phyloP scores from a whole-genome alignment of 2,888 invertebrate species.

The Xylota segnis region DNA sequence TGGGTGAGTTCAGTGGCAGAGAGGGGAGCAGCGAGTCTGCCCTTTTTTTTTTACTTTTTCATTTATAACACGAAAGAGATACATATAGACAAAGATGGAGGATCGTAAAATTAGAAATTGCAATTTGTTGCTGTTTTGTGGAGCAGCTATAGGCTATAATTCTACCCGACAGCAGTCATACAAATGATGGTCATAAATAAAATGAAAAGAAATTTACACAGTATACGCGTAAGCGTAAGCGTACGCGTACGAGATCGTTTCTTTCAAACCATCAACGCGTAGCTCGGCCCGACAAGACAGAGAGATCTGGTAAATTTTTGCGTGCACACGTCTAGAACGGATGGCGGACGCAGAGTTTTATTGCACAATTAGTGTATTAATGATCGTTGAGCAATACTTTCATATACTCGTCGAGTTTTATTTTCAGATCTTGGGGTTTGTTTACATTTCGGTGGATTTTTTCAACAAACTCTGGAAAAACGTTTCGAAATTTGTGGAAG shows the following conservation, averaged over 20 bases:
- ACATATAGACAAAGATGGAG: constrained; percentile 13
- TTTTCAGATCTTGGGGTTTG: constrained; percentile 61
- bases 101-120: constrained; percentile 64
- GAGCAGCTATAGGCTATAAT: background rate
- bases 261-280: constrained; percentile 11
- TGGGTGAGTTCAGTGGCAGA: constrained; percentile 49
- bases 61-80: constrained; percentile 4
- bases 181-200: constrained; percentile 44
- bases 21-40: constrained; percentile 36
- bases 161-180: constrained; percentile 1
- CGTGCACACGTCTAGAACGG: background rate
- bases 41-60: constrained; percentile 54
- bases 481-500: constrained; percentile 38
- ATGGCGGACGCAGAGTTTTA: constrained; percentile 54
- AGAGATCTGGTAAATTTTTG: constrained; percentile 22
- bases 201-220: constrained; percentile 25
- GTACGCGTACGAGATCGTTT: constrained; percentile 9
- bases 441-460: constrained; percentile 65
- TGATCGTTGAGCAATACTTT: constrained; percentile 70
- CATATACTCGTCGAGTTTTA: constrained; percentile 65
- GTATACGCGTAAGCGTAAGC: too few species aligned
- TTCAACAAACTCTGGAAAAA: constrained; percentile 43
- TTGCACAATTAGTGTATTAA: constrained; percentile 71
- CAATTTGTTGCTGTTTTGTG: constrained; percentile 58
- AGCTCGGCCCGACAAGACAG: background rate